Conservation (phyloP, 2,888 invertebrate genomes). For the Dexiosoma caninum region DNA sequence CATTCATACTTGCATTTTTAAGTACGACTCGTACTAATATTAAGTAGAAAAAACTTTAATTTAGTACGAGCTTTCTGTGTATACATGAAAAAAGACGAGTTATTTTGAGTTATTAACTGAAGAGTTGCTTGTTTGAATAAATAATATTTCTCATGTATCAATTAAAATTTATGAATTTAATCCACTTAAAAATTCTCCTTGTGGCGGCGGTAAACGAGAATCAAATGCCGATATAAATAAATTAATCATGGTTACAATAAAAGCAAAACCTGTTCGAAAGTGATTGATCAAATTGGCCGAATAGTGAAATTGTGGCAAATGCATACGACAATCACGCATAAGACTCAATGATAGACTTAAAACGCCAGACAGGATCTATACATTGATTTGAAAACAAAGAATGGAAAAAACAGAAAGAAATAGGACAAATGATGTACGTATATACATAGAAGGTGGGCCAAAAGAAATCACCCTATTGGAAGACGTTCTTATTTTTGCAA, state of each 20-base stretch:
- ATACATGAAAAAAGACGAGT: no score
- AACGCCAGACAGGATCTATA: slow-evolving; percentile 85
- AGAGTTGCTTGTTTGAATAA: no score
- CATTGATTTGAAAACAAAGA: slow-evolving; percentile 12
- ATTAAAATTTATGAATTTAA: slow-evolving; percentile 26
- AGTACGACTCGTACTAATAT: no score
- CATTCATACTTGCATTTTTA: no score
- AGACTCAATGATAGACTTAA: slow-evolving; percentile 86
- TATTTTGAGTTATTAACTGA: no score
- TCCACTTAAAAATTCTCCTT: slow-evolving; percentile 68
- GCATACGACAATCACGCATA: slow-evolving; percentile 87
- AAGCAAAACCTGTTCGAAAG: slow-evolving; percentile 83
- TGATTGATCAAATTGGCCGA: slow-evolving; percentile 86
- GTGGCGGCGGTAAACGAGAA: slow-evolving; percentile 78
- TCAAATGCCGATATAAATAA: slow-evolving; percentile 88
- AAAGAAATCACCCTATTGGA: no score
- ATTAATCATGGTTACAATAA: slow-evolving; percentile 86
- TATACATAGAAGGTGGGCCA: no score
- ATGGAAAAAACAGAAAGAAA: slow-evolving; percentile 51
- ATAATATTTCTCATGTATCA: not conserved
- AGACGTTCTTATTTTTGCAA: no score
- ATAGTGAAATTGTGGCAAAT: slow-evolving; percentile 83
- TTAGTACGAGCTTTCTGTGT: no score
- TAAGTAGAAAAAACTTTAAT: no score
- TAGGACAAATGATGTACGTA: slow-evolving; percentile 9